These are phyloP conservation scores for Cheirogaleus major DNA, from an alignment of 2,797 vertebrate species.

Conservation along the genomic window DNA sequence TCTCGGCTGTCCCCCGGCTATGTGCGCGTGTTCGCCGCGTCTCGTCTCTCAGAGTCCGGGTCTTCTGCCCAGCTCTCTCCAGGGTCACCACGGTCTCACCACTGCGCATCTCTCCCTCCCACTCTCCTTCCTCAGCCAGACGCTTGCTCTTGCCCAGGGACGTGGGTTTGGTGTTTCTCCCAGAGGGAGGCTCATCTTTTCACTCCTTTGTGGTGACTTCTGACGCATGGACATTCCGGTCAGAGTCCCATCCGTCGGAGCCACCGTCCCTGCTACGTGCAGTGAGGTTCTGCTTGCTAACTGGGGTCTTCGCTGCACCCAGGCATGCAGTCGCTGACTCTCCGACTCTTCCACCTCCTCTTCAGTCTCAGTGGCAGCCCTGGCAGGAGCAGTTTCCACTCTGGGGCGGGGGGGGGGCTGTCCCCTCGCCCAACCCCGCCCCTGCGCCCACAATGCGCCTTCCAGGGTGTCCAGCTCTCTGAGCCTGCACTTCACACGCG, in stretches of 20 bases:
- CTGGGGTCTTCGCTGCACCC: not conserved
- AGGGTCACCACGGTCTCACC: not conserved
- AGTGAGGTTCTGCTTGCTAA: not conserved
- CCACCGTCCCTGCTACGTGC: not conserved
- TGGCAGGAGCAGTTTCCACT: not conserved
- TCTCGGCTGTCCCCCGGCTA: no score
- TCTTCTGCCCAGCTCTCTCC: not conserved
- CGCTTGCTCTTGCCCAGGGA: not conserved
- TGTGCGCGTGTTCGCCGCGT: rapidly evolving
- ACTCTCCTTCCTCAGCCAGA: not conserved
- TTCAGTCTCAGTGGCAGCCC: not conserved
- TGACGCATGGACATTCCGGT: not conserved
- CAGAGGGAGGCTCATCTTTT: not conserved
- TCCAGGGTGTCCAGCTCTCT: not conserved
- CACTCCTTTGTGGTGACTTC: not conserved
- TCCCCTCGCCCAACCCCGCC: not conserved
- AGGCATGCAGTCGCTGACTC: rapidly evolving
- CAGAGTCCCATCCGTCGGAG: not conserved
- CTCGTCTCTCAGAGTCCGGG: no score
- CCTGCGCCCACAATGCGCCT: not conserved
- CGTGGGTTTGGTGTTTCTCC: not conserved
- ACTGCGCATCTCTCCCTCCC: not conserved
- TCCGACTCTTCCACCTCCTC: rapidly evolving
- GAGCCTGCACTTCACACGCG: no score
- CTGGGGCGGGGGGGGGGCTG: no score